Base-by-base conservation (phyloP, 2,888 invertebrate genomes). In the Caenorhabditis sp. region DNA sequence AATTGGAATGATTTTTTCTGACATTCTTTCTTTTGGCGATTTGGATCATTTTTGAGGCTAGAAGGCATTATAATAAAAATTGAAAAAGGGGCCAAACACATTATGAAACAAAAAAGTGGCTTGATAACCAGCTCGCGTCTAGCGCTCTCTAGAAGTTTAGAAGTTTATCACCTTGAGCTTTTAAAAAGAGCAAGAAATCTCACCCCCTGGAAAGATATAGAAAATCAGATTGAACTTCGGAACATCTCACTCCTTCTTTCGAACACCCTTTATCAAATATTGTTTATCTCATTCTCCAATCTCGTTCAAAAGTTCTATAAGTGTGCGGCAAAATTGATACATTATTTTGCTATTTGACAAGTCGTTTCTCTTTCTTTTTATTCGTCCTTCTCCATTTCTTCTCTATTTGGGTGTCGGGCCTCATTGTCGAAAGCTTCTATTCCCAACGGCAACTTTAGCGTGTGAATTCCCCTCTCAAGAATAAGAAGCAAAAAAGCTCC, bases 371-470 rank as follows among this genome's bases (percentile, higher is more conserved):
- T 17, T 43, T 14, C 17, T 43, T 43, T 43, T 17, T 43, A 43
- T 43, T 43, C 43, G 43, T 43, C 43, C 43, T 43, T 43, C 43
- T 43, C 43, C 43, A 43, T 43, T 43, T 43, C 43, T 10, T 43
- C 17, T 43, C 43, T 43, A 43, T 43, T 43, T 43, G 43, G 36
- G 43, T 43, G 43, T 43, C 43, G 43, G 43, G 43, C 43, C 43
- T 43, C 43, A 43, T 43, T 43, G 43, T 43, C 57, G 57, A 60
- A 57, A 51, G 43, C 36, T 58, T 60, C 59, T 64, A 70, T 72
- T 66, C 72, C 72, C 72, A 64, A 72, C 64, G 72, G 72, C 72
- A 67, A 64, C 67, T 67, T 67, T 64, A 58, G 72, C 72, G 72
- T 72, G 72, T 72, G 72, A 72, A 72, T 67, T 72, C 64, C 59